Evolutionary conservation across 2,113 vertebrate genomes (phyloP).

Genomic region (Lanius ludovicianus): DNA sequence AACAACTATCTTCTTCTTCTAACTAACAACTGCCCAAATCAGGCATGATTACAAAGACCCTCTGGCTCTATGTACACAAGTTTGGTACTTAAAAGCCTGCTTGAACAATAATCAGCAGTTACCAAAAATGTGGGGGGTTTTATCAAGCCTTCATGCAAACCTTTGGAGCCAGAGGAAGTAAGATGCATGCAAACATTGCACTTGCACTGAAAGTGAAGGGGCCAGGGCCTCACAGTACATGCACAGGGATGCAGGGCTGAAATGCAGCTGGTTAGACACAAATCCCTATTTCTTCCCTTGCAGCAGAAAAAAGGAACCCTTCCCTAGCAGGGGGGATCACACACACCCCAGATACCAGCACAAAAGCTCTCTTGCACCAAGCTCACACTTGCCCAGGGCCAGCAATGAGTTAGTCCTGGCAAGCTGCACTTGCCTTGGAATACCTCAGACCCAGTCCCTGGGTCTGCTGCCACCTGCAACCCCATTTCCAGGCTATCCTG

Average conservation of each 20-base stretch:
- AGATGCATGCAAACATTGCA: background rate
- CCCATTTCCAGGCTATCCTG: background rate
- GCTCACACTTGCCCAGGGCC: no score
- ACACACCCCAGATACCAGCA: background rate
- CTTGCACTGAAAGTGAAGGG: background rate
- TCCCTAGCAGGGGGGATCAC: background rate
- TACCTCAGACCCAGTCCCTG: background rate
- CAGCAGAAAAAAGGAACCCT: background rate
- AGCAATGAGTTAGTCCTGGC: background rate
- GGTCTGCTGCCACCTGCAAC: background rate
- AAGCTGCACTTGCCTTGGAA: background rate
- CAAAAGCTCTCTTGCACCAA: background rate
- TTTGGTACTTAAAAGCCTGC: background rate
- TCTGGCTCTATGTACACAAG: fast-evolving
- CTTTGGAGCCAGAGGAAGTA: background rate
- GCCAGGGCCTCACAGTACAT: no score
- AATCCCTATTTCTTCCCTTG: background rate
- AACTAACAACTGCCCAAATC: background rate
- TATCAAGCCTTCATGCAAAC: background rate
- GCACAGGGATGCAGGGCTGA: background rate
- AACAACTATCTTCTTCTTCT: background rate
- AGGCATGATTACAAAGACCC: background rate
- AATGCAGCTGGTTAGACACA: background rate
- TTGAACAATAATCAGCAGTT: background rate
- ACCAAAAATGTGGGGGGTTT: background rate